Evolutionary conservation across 2,888 invertebrate species (phyloP), one percentile per base, ranked within the genome.

Genomic region (Tenthredo mesomela): DNA sequence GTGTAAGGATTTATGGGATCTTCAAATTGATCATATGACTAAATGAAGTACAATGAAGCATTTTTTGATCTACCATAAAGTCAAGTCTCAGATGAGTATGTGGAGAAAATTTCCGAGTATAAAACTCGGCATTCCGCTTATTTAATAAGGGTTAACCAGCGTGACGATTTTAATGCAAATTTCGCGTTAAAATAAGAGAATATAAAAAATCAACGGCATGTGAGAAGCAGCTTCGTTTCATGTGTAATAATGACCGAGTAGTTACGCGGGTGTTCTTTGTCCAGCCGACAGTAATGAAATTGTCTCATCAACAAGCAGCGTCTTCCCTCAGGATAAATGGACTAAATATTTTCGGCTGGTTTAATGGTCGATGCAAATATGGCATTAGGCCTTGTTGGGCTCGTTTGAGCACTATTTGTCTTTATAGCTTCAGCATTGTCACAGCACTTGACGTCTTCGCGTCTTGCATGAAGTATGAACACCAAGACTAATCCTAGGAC

Each of bases 371-470:
- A 73, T 73, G 71, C 71, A 73, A 73, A 73, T 73, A 83, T 86
- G 86, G 89, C 87, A 88, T 90, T 90, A 89, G 88, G 86, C 86
- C 88, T 90, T 86, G 88, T 90, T 90, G 90, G 88, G 89, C 88
- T 90, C 89, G 87, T 90, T 89, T 88, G 85, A 86, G 86, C 82
- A 87, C 87, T 88, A 88, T 90, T 90, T 88, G 89, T 89, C 88
- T 90, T 90, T 89, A 90, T 90, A 87, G 88, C 87, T 85, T 82
- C 82, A 77, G 80, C 85, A 85, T 87, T 85, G 58, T 61, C n/a
- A 58, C 43, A 61, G 33, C 29, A 40, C 37, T 61, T 25, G 54
- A 33, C 73, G 40, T 40, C 75, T 58, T 75, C 37, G 75, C 84
- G 61, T 33, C 75, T 71, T 40, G 75, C 58, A 37, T 71, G 43